phyloP scores from a whole-genome alignment of 1,140 invertebrate species.

The Trichonephila inaurata region DNA sequence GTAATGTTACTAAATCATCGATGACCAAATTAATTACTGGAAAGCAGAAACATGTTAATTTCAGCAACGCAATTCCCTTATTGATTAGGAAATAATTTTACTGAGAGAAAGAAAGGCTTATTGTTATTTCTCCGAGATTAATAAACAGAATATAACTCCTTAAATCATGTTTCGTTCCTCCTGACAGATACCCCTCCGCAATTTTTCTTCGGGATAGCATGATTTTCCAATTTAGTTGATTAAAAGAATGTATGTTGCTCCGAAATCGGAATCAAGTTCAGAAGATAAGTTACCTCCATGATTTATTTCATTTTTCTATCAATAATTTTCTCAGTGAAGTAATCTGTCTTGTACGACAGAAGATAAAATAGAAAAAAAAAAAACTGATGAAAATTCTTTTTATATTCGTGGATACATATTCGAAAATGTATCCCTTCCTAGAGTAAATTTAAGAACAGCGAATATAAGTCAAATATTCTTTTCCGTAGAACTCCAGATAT shows the following conservation, averaged over 20 bases:
- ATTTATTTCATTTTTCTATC: background rate
- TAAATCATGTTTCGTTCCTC: background rate
- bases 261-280: background rate
- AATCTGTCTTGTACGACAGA: background rate
- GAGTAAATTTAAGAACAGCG: too few relatives aligned
- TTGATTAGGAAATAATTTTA: too few relatives aligned
- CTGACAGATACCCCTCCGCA: background rate
- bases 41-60: too few relatives aligned
- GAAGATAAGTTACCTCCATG: background rate
- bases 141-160: background rate
- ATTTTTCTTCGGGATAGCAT: background rate
- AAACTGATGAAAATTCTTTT: too few relatives aligned
- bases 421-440: too few relatives aligned
- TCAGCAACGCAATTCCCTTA: too few relatives aligned
- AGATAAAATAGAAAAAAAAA: background rate
- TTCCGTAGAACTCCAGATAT: too few relatives aligned
- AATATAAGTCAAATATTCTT: too few relatives aligned
- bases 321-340: background rate
- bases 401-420: too few relatives aligned
- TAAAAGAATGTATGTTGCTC: background rate
- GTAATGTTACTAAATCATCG: too few relatives aligned
- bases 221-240: slow-evolving; percentile 25
- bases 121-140: background rate
- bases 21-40: too few relatives aligned
- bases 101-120: too few relatives aligned